Evolutionary conservation across 2,797 vertebrate species (phyloP), one percentile per base, ranked within the genome.

Genomic region (Scomberomorus guttatus): DNA sequence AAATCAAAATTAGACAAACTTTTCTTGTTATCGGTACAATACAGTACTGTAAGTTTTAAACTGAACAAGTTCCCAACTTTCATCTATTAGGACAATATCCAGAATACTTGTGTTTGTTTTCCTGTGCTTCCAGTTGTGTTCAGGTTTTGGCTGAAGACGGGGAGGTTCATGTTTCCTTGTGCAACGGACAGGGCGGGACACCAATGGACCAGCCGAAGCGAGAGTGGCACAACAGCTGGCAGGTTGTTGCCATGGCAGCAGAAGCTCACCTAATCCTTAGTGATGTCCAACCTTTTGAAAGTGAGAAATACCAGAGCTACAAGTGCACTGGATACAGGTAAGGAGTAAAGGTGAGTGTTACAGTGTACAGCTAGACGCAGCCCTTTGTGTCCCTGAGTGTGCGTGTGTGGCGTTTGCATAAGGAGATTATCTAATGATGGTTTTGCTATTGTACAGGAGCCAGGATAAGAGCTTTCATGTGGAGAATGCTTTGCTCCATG

Each of bases 221-320:
- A 82, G 97, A 98, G 77, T 98, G 98, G 97, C 97, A 99, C 90
- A 98, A 99, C 94, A 99, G 98, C 90, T 99, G 98, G 98, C 98
- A 99, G 90, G 94, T 96, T 20, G 96, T 95, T 76, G 95, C 97
- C 34, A 95, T 98, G 97, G 98, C 98, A 70, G 96, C 98, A 0
- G 94, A 93, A 44, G 97, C 97, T 0, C 95, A 96, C 0, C 94
- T 98, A 14, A 90, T 99, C 91, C 90, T 99, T 52, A 97, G 94
- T 56, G 60, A 94, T 0, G 86, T 99, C 61, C 92, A 58, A 61
- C 95, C 96, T 8, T 98, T 99, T 76, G 88, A 89, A 65, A 90
- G 76, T 80, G 94, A 95, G 56, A 85, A 89, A 77, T 93, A 90
- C 82, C 88, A 82, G n/a, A 95, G 94, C 52, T 99, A 99, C 90